Evolutionary conservation across 2,888 invertebrate species (phyloP).

Genomic region (Omphaloscelis lunosa): DNA sequence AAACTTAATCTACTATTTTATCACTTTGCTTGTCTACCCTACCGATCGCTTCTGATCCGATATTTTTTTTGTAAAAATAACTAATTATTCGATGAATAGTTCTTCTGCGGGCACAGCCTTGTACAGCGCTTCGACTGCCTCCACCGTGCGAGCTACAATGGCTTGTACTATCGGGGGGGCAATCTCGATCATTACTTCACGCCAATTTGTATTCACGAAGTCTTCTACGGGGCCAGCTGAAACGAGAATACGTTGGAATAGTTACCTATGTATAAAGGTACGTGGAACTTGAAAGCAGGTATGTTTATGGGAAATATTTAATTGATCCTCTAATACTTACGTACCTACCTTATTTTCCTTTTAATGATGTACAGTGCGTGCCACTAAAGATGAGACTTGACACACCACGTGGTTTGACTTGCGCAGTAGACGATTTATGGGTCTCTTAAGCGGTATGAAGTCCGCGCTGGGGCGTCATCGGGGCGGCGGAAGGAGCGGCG

Average conservation of each 20-base stretch:
- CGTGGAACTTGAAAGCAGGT: neutral
- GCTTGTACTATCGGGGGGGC: slow-evolving; percentile 82
- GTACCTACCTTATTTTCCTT: too few relatives aligned
- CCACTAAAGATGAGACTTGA: too few relatives aligned
- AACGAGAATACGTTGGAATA: slow-evolving; percentile 44
- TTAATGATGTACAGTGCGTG: too few relatives aligned
- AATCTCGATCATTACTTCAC: slow-evolving; percentile 83
- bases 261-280: neutral
- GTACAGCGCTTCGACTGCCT: slow-evolving; percentile 77
- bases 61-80: neutral
- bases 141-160: slow-evolving; percentile 76
- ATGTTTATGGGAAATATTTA: neutral
- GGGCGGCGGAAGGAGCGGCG: too few relatives aligned
- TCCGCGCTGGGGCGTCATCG: too few relatives aligned
- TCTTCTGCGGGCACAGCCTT: slow-evolving; percentile 78
- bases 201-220: slow-evolving; percentile 83
- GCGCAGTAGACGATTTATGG: too few relatives aligned
- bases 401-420: too few relatives aligned
- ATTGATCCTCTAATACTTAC: neutral
- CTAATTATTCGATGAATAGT: slow-evolving; percentile 58
- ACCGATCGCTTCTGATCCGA: neutral
- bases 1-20: slow-evolving; percentile 53
- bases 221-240: slow-evolving; percentile 79
- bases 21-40: slow-evolving; percentile 46
- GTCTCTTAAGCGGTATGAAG: too few relatives aligned